Conservation (phyloP, 2,888 invertebrate genomes). For the Volucella bombylans region DNA sequence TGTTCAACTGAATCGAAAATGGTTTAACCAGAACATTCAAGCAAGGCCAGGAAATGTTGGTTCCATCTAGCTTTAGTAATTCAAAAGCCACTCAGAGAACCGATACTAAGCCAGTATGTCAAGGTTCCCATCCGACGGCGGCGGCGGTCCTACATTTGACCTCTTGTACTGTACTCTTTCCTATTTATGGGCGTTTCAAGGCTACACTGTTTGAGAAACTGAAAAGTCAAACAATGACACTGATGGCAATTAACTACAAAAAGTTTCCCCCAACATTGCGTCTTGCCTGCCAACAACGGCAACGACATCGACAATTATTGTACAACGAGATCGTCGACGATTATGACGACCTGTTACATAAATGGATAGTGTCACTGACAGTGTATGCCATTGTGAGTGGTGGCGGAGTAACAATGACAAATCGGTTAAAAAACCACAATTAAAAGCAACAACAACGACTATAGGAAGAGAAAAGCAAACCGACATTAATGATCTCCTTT, state of each 20-base stretch:
- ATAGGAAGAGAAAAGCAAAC: conserved; percentile 12
- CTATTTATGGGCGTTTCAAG: neutral
- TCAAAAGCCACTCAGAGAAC: too few relatives aligned
- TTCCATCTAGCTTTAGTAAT: too few relatives aligned
- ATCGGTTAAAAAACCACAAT: conserved; percentile 45
- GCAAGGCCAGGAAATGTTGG: too few relatives aligned
- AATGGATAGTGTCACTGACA: conserved; percentile 57
- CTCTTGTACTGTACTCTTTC: neutral
- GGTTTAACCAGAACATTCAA: too few relatives aligned
- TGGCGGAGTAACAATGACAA: conserved; percentile 43
- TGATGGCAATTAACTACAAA: conserved; percentile 34
- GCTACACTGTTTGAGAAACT: conserved; percentile 12
- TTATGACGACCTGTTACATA: conserved; percentile 57
- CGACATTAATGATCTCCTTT: conserved; percentile 56
- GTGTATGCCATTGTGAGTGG: neutral
- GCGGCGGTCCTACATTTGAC: too few relatives aligned
- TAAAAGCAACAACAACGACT: conserved; percentile 24
- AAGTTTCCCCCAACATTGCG: conserved; percentile 13
- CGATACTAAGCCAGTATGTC: too few relatives aligned
- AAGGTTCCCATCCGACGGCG: too few relatives aligned
- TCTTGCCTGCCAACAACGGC: neutral
- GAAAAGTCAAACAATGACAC: conserved; percentile 41
- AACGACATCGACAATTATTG: neutral
- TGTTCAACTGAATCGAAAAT: too few relatives aligned
- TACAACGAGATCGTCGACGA: neutral